These are phyloP conservation scores for Radopholus similis DNA, from an alignment of 1,140 invertebrate species.

Conservation along the genomic window DNA sequence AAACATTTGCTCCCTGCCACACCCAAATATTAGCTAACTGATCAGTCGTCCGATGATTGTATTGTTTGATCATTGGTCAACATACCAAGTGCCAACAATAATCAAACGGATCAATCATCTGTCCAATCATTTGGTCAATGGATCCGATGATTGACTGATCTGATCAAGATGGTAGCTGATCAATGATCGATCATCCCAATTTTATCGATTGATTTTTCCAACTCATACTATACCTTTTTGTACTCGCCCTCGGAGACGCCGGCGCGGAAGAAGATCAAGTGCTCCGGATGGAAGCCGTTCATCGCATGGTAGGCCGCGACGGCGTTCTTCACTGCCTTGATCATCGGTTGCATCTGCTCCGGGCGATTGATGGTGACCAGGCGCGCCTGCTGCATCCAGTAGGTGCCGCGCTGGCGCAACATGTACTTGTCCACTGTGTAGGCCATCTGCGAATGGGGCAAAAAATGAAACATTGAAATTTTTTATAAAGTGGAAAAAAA, in stretches of 20 bases:
- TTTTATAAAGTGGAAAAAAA: background rate
- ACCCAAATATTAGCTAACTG: too few species aligned
- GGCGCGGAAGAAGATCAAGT: conserved; percentile 26
- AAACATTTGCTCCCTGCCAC: too few species aligned
- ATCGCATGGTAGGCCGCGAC: background rate
- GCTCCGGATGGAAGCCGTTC: conserved; percentile 4
- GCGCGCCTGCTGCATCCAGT: conserved; percentile 25
- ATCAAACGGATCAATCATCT: too few species aligned
- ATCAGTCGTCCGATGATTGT: too few species aligned
- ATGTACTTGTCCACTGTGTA: conserved; percentile 19
- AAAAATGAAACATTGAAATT: too few species aligned
- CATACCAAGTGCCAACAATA: too few species aligned
- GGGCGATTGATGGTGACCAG: conserved; percentile 12
- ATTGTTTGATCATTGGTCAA: too few species aligned
- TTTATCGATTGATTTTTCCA: background rate
- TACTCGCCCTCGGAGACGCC: conserved; percentile 30
- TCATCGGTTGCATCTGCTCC: background rate
- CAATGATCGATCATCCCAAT: background rate
- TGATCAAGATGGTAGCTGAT: too few species aligned
- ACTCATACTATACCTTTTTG: conserved; percentile 7
- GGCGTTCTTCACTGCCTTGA: conserved; percentile 11
- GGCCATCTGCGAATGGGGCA: conserved; percentile 25
- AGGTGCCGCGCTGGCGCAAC: conserved; percentile 19
- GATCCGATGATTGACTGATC: too few species aligned
- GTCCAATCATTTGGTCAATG: too few species aligned